These are phyloP conservation scores for Melangyna quadrimaculata DNA, from an alignment of 2,888 invertebrate species.

Conservation along the genomic window DNA sequence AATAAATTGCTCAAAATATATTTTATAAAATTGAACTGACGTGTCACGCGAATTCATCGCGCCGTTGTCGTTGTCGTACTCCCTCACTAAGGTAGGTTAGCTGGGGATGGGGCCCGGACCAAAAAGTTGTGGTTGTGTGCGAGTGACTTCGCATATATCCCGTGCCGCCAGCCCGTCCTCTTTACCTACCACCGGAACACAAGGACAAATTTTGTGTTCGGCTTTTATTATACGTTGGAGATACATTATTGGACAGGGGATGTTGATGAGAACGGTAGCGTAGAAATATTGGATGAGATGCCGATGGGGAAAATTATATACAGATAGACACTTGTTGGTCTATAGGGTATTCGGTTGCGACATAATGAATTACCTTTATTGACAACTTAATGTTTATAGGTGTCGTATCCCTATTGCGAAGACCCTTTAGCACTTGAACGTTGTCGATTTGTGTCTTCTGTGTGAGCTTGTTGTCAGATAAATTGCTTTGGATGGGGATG, in stretches of 20 bases:
- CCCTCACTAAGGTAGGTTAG: neutral
- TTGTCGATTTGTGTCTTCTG: slow-evolving; percentile 63
- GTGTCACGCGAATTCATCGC: slow-evolving; percentile 76
- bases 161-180: neutral
- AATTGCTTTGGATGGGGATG: slow-evolving; percentile 35
- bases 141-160: neutral
- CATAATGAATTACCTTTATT: slow-evolving; percentile 81
- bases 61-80: neutral
- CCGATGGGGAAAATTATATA: slow-evolving; percentile 67
- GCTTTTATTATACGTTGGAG: slow-evolving; percentile 77
- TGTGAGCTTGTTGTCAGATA: slow-evolving; percentile 51
- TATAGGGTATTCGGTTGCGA: slow-evolving; percentile 77
- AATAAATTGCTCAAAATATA: slow-evolving; percentile 78
- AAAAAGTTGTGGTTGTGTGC: slow-evolving; percentile 50
- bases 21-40: slow-evolving; percentile 79
- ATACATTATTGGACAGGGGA: slow-evolving; percentile 74
- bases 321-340: slow-evolving; percentile 75
- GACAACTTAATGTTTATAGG: slow-evolving; percentile 81
- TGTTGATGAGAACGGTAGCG: slow-evolving; percentile 61
- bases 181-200: neutral
- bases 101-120: slow-evolving; percentile 8
- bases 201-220: slow-evolving; percentile 53
- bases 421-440: slow-evolving; percentile 55
- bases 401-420: slow-evolving; percentile 73
- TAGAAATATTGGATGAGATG: slow-evolving; percentile 67